Evolutionary conservation across 35 echinoderm and acorn worm species (phyloP).

Genomic region (Heliocidaris erythrogramma): DNA sequence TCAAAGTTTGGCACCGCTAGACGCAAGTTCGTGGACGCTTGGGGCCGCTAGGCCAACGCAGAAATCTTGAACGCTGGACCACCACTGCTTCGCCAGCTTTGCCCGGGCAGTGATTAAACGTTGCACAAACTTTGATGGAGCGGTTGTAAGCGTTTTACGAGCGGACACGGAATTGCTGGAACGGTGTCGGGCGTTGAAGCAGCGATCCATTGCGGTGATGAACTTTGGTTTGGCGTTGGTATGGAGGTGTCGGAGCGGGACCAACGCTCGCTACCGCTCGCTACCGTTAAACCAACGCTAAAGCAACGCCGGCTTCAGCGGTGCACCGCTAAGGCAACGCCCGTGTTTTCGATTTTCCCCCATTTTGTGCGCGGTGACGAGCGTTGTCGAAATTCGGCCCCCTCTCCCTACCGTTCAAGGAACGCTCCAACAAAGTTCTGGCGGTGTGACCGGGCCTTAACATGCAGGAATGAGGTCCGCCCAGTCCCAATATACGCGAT

Average conservation of each 20-base stretch:
- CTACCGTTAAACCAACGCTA: slow-evolving; percentile 29
- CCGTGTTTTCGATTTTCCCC: slow-evolving; percentile 22
- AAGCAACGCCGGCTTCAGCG: slow-evolving; percentile 29
- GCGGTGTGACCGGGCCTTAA: slow-evolving; percentile 34
- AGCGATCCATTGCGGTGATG: slow-evolving; percentile 39
- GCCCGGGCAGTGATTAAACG: slow-evolving; percentile 28
- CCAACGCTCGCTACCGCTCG: slow-evolving; percentile 33
- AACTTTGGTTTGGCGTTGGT: slow-evolving; percentile 40
- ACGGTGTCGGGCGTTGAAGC: slow-evolving; percentile 35
- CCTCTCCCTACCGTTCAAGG: slow-evolving; percentile 19
- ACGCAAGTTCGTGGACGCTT: slow-evolving; percentile 30
- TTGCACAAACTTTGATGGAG: slow-evolving; percentile 21
- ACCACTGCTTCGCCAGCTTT: slow-evolving; percentile 22
- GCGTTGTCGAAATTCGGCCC: slow-evolving; percentile 39
- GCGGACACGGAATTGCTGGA: slow-evolving; percentile 27
- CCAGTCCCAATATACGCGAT: too few species aligned
- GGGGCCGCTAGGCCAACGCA: slow-evolving; percentile 4
- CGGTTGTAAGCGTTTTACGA: slow-evolving; percentile 34
- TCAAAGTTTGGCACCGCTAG: slow-evolving; percentile 42
- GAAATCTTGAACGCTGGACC: slow-evolving; percentile 39
- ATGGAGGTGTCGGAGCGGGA: slow-evolving; percentile 40
- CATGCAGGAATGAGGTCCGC: too few species aligned
- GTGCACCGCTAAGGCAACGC: slow-evolving; percentile 36
- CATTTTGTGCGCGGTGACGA: slow-evolving; percentile 15
- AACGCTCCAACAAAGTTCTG: slow-evolving; percentile 26